Evolutionary conservation across 2,113 vertebrate species (phyloP), one percentile per base, ranked within the genome.

Genomic region (Microtus ochrogaster): DNA sequence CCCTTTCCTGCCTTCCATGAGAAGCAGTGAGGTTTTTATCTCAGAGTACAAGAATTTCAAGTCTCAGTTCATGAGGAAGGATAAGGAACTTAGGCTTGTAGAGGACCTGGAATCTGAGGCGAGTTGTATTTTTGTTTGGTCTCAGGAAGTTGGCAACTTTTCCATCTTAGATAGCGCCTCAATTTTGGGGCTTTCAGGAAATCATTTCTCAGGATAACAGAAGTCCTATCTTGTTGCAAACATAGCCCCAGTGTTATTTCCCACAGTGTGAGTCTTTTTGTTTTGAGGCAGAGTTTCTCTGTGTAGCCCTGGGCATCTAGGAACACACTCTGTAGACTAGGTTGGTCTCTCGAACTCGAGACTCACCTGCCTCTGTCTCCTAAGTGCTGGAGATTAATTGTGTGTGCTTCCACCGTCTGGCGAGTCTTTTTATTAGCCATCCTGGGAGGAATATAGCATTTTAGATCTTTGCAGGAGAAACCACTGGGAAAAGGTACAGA

Each of bases 351-450:
- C 1, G 6, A 39, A 82, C n/a, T 39, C 33, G 11, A n/a, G 36
- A 58, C 58, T 5, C 22, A 14, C 21, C 52, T 82, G 11, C 30
- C 52, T 82, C 36, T 82, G 21, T 22, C 79, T 2, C 11, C 12
- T 11, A 7, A 82, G 1, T 12, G 3, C 11, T 82, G 11, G 6
- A 55, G 22, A 61, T 82, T 82, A 7, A 58, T 39, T 12, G 36
- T 14, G 5, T 82, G 36, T 0, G 11, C 52, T 19, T n/a, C 49
- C 21, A 58, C 33, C 0, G 21, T 3, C 78, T 21, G 21, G 33
- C n/a, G 19, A 86, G 9, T 85, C 90, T 91, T 63, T 36, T 70
- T 95, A 58, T 96, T 65, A 95, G 82, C 66, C 76, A 83, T 36
- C 33, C 12, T 94, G 33, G 22, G 70, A 91, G 33, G 22, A 88